These are phyloP conservation scores for Petrocephalus schoutedeni DNA, from an alignment of 2,797 vertebrate species.

Conservation along the genomic window DNA sequence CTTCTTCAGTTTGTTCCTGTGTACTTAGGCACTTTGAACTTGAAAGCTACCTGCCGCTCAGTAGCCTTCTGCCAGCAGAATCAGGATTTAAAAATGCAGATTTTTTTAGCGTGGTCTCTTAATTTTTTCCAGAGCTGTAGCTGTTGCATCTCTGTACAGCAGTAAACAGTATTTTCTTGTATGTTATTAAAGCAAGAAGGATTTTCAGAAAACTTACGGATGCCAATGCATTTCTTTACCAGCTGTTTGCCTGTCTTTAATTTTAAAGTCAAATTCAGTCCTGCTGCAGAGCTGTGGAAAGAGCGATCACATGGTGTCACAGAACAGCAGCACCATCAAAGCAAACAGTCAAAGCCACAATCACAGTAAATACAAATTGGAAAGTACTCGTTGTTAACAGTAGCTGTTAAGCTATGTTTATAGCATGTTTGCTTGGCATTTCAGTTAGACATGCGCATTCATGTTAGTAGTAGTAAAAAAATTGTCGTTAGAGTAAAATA, in stretches of 20 bases:
- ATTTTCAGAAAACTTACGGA: neutral
- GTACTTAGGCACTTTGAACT: no score
- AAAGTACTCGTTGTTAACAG: neutral
- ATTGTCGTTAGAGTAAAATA: neutral
- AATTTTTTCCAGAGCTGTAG: neutral
- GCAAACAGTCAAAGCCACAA: neutral
- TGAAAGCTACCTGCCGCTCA: no score
- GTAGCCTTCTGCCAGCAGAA: no score
- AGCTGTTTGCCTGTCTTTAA: conserved; percentile 24
- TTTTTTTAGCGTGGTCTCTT: neutral
- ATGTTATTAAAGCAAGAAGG: neutral
- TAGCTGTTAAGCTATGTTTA: neutral
- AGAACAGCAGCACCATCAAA: neutral
- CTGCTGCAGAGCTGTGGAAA: neutral
- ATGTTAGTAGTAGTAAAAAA: neutral
- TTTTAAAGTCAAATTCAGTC: conserved; percentile 21
- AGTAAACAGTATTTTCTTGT: neutral
- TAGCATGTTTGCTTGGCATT: neutral
- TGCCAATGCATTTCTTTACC: neutral
- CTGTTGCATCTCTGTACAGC: neutral
- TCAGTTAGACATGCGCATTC: neutral
- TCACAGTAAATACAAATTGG: neutral
- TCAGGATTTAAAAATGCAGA: no score
- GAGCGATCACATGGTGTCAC: neutral
- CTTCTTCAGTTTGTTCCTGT: no score